phyloP scores from a whole-genome alignment of 37 sponge, comb jelly and placozoan species.

The Spongia lamella region DNA sequence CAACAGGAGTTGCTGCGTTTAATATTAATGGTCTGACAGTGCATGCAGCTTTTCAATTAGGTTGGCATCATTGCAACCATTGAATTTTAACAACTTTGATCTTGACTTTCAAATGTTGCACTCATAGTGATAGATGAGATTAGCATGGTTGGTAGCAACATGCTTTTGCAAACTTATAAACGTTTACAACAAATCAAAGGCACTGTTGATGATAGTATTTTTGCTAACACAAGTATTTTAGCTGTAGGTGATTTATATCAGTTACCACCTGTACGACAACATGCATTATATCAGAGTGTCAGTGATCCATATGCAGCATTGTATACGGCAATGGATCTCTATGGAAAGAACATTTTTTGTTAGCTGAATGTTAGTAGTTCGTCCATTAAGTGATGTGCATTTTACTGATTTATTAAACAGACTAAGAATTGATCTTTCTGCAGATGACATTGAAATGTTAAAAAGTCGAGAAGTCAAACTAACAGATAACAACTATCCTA shows the following conservation, averaged over 20 bases:
- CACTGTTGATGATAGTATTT: slow-evolving; percentile 1
- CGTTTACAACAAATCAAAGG: slow-evolving; percentile 33
- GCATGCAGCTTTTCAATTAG: slow-evolving; percentile 34
- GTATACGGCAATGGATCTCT: no score
- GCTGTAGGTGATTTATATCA: slow-evolving; percentile 52
- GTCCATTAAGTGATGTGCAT: background rate
- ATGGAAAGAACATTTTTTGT: no score
- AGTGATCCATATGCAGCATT: background rate
- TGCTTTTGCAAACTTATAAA: slow-evolving; percentile 33
- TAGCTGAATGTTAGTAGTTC: no score
- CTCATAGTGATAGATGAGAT: slow-evolving; percentile 62
- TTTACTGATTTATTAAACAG: background rate
- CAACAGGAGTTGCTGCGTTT: slow-evolving; percentile 55
- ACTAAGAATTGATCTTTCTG: background rate
- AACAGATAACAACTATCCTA: background rate
- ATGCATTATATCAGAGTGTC: background rate
- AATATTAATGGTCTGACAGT: slow-evolving; percentile 49
- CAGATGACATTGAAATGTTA: background rate
- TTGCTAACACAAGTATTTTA: slow-evolving; percentile 30
- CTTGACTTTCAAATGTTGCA: slow-evolving; percentile 9
- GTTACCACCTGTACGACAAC: slow-evolving; percentile 20
- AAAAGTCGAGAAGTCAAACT: background rate
- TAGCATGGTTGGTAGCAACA: slow-evolving; percentile 43
- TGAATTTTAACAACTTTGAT: slow-evolving; percentile 19
- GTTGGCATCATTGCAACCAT: slow-evolving; percentile 1